Evolutionary conservation across 2,888 invertebrate species (phyloP), one percentile per base, ranked within the genome.

Genomic region (Phalera bucephala): DNA sequence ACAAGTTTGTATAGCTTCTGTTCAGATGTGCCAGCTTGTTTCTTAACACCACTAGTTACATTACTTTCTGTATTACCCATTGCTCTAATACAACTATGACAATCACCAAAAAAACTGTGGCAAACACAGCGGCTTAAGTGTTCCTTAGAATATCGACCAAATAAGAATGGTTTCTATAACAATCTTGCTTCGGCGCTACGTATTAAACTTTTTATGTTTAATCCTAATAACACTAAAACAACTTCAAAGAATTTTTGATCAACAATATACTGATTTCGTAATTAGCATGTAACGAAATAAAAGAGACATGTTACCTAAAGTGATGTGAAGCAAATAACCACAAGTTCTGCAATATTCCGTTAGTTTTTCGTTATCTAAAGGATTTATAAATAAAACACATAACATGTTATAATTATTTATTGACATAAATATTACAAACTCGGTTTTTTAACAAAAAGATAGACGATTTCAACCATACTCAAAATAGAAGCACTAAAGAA

Each of bases 21-120:
- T 14, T 94, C 92, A 1, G 95, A 95, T 8, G 95, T 94, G 12
- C 96, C 96, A 1, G 97, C 98, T 78, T 99, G 98, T 56, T 97
- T 97, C 79, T 98, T 99, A 10, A 99, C 97, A 26, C 97, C 97
- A 79, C 96, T 96, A 0, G 97, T 96, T 1, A 98, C 98, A 80
- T 95, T 95, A 64, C 95, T 95, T 67, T 95, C 95, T 1, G 95
- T 95, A 90, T 95, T 95, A 72, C 95, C 95, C 95, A 58, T 58
- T 94, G 94, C 21, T 14, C 5, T 3, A 3, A 3, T 17, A 5
- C 17, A 17, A 3, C 5, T 17, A 17, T 17, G 17, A 5, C 17
- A 17, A 5, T 17, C n/a, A 17, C 17, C 17, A 17, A 3, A 5
- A 17, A 17, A 17, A 17, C 5, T 15, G 13, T n/a, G 3, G 9